Percentiles rank a stretch among this genome's conserved stretches.
Evolutionary conservation across 2,888 invertebrate genomes (phyloP).

Genomic region (Resseliella maxima): DNA sequence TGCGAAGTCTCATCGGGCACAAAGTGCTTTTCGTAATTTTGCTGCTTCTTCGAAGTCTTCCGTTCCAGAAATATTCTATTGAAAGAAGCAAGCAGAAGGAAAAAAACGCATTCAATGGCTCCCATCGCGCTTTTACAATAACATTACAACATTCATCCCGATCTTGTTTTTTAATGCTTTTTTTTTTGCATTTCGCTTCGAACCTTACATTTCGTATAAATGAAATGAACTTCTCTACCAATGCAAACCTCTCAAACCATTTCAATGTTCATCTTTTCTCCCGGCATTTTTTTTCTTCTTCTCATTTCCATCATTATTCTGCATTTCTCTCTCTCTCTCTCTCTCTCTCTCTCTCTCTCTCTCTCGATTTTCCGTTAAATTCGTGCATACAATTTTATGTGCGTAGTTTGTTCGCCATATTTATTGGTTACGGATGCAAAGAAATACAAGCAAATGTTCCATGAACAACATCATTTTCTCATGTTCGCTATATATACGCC

Average conservation of each 20-base stretch:
- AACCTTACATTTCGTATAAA: background rate
- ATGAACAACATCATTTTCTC: conserved; percentile 46
- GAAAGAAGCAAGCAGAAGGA: background rate
- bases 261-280: too few species aligned
- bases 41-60: background rate
- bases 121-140: conserved; percentile 18
- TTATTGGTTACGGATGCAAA: conserved; percentile 43
- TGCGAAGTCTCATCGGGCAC: background rate
- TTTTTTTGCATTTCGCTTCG: background rate
- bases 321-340: background rate
- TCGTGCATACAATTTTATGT: conserved; percentile 36
- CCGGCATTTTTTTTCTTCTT: too few species aligned
- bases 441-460: conserved; percentile 42
- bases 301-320: too few species aligned
- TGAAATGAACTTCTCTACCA: too few species aligned
- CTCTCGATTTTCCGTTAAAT: background rate
- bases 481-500: background rate
- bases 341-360: background rate
- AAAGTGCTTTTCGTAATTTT: conserved; percentile 48
- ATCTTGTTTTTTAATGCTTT: background rate
- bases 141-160: conserved; percentile 24
- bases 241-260: too few species aligned
- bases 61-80: background rate
- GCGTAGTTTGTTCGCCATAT: conserved; percentile 42
- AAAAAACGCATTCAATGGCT: background rate